Evolutionary conservation across 2,888 invertebrate species (phyloP).

Genomic region (Drosophila cognata): DNA sequence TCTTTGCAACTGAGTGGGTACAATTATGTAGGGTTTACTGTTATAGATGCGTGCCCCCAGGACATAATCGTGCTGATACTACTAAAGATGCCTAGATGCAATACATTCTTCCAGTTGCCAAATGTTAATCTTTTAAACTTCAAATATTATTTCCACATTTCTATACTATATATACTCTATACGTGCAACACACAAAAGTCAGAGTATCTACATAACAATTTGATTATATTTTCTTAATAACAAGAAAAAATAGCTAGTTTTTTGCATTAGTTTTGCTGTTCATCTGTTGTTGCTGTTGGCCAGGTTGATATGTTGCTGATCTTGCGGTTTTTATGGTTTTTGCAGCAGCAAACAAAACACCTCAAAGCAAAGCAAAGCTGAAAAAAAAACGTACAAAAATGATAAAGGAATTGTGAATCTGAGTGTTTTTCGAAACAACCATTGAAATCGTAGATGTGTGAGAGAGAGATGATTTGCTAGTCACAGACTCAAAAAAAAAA

Average conservation of each 20-base stretch:
- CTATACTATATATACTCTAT: background rate
- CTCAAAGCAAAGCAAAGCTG: slow-evolving; percentile 3
- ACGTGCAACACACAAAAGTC: background rate
- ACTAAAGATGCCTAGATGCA: background rate
- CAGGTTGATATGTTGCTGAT: slow-evolving; percentile 83
- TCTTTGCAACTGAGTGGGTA: background rate
- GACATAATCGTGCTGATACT: background rate
- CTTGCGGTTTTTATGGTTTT: slow-evolving; percentile 81
- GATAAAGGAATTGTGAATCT: slow-evolving; percentile 48
- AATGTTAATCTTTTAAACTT: background rate
- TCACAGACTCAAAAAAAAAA: slow-evolving; percentile 7
- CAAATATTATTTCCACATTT: background rate
- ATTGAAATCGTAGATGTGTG: slow-evolving; percentile 74
- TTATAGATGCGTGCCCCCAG: background rate
- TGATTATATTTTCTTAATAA: slow-evolving; percentile 17
- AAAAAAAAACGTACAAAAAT: slow-evolving; percentile 10
- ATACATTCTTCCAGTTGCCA: background rate
- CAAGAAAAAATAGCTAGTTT: slow-evolving; percentile 26
- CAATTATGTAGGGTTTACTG: no score
- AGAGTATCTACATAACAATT: slow-evolving; percentile 11
- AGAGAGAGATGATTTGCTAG: slow-evolving; percentile 67
- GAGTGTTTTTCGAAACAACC: slow-evolving; percentile 29
- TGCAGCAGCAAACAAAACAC: slow-evolving; percentile 46
- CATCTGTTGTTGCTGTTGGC: slow-evolving; percentile 45
- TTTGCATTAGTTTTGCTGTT: slow-evolving; percentile 34